Evolutionary conservation across 2,797 vertebrate genomes (phyloP).

Genomic region (Pelochelys cantorii): DNA sequence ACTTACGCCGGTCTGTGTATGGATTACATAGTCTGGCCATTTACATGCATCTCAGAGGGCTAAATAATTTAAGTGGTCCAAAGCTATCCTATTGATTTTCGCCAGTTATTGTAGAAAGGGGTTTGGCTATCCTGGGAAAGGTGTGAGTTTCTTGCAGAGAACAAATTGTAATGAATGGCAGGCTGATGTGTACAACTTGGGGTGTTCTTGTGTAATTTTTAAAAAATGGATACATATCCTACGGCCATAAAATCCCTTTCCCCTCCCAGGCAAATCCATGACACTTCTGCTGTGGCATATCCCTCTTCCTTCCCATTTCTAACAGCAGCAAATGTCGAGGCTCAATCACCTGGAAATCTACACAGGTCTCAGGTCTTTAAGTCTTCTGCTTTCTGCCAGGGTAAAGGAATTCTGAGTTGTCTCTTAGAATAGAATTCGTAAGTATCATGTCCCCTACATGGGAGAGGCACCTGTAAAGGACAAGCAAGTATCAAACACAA

Average conservation of each 20-base stretch:
- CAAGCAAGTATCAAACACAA: background rate
- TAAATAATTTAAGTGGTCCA: background rate
- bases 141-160: background rate
- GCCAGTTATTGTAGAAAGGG: background rate
- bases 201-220: background rate
- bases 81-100: background rate
- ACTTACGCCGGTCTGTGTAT: background rate
- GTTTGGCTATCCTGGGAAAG: background rate
- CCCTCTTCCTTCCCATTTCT: background rate
- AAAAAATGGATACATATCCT: background rate
- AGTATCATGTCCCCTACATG: background rate
- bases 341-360: background rate
- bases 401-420: background rate
- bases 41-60: background rate
- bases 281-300: accelerated
- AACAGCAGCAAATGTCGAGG: background rate
- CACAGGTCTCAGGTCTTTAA: background rate
- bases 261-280: background rate
- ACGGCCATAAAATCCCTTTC: background rate
- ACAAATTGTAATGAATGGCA: background rate
- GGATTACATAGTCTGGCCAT: background rate
- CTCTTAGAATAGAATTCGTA: background rate
- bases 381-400: background rate
- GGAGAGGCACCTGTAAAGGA: too few species aligned
- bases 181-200: background rate